Evolutionary conservation across 2,888 invertebrate genomes (phyloP), one percentile per base, ranked within the genome.

Genomic region (Drosophila fungiperda): DNA sequence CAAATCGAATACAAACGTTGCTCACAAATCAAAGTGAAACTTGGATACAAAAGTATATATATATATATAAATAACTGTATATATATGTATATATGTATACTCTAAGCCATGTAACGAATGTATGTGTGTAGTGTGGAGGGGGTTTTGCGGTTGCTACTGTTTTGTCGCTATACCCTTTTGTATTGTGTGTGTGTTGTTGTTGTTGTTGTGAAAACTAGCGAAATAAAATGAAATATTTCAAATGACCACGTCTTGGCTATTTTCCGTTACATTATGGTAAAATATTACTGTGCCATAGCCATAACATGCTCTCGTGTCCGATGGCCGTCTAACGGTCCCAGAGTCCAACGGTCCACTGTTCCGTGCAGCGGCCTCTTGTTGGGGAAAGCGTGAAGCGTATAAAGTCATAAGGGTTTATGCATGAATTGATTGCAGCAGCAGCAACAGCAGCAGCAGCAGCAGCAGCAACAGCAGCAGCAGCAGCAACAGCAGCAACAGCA

Each of bases 341-440:
- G n/a, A 9, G 63, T 64, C 76, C 68, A 75, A 64, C 77, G 63
- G 72, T 78, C 74, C 87, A 67, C 59, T 65, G 66, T 62, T 58
- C 70, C 73, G 76, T 68, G 82, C 71, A 83, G 70, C 87, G 80
- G 73, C 70, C 59, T 71, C 72, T 84, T 70, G 71, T 73, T 68
- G 89, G 89, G 82, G 90, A 89, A 86, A 86, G 90, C 86, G 90
- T 90, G 88, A 90, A 90, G 88, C 90, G 82, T 87, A 89, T 87
- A 83, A 89, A 86, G 86, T 87, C 86, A 86, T 86, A 86, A 87
- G 86, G 90, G 86, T 89, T 86, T 89, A 86, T 86, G 86, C 86
- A 87, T 86, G 86, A 90, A 90, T 90, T 86, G 90, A 89, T 86
- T 89, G 90, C 88, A 79, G 67, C 87, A 81, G 52, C 69, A 50